Base-by-base conservation (phyloP, 2,888 invertebrate species). In the Temnothorax rugatulus region DNA sequence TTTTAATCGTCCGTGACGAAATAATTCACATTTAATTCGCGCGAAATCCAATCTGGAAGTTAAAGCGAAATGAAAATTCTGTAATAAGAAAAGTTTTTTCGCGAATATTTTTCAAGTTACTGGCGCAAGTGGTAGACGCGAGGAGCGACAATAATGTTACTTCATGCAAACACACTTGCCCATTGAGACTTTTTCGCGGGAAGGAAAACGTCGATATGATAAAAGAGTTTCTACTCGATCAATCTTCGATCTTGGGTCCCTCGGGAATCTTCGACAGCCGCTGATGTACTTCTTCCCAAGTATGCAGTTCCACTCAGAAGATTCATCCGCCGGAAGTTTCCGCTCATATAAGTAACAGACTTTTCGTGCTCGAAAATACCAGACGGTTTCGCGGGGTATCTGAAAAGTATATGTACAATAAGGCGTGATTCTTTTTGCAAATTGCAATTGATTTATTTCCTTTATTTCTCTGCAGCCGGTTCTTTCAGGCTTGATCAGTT, bases 171-270 rank as follows among this genome's bases (percentile, higher is more conserved):
- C 41, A 54, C 21, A 18, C 47, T 47, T 71, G 71, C 68, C 44
- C 59, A 71, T 79, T 59, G 71, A 44, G 79, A 57, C 68, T 59
- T 59, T 29, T 21, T 69, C 47, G 68, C 9, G 57, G 34, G 13
- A 47, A 79, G 44, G 54, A 66, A 21, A 77, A 66, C 34, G 34
- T 79, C 71, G 57, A 47, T 79, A 57, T 79, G 57, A 71, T 79
- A 59, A 79, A 57, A 59, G 79, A 79, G 71, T 59, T 79, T 71
- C 59, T 59, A 47, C 71, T 79, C 79, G 57, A 79, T 79, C 79
- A 79, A 79, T 79, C 79, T 79, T 79, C 57, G 71, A 79, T 79
- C 34, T 79, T 18, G 34, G 29, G 34, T 79, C 54, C 18, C 57
- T 4, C 21, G 44, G 5, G 44, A 59, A 79, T 47, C 57, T 79